These are phyloP conservation scores for Apistogramma diplotaenia DNA, from an alignment of 2,113 vertebrate species.

Conservation along the genomic window DNA sequence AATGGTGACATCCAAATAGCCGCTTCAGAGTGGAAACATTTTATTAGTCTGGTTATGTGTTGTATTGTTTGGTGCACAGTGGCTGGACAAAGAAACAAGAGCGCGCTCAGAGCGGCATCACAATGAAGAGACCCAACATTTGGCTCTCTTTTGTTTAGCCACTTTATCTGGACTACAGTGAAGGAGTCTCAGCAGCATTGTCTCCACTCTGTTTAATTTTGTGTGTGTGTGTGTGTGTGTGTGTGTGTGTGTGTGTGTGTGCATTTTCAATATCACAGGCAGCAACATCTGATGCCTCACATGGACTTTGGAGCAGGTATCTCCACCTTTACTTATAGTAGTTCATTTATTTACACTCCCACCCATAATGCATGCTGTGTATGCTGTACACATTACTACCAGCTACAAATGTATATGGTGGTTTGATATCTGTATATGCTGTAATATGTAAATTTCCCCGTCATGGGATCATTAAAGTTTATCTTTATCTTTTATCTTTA, in stretches of 20 bases:
- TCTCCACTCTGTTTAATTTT: background rate
- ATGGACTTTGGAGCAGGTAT: background rate
- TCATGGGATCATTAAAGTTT: no score
- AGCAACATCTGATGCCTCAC: background rate
- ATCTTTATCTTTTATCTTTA: no score
- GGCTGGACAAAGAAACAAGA: background rate
- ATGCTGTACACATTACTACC: no score
- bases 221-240: background rate
- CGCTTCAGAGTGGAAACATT: background rate
- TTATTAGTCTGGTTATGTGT: background rate
- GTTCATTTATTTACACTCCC: no score
- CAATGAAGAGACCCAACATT: slow-evolving; percentile 11
- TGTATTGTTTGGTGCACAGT: background rate
- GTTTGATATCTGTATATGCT: no score
- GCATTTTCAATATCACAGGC: background rate
- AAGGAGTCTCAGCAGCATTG: background rate
- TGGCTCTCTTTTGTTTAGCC: background rate
- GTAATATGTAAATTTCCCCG: no score
- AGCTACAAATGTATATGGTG: no score
- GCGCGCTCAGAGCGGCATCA: background rate
- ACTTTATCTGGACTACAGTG: background rate
- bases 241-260: no score
- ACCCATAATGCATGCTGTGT: no score
- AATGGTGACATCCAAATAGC: slow-evolving; percentile 13
- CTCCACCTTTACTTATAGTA: no score